Evolutionary conservation across 1,140 invertebrate species (phyloP).

Genomic region (Neomicropteryx cornuta): DNA sequence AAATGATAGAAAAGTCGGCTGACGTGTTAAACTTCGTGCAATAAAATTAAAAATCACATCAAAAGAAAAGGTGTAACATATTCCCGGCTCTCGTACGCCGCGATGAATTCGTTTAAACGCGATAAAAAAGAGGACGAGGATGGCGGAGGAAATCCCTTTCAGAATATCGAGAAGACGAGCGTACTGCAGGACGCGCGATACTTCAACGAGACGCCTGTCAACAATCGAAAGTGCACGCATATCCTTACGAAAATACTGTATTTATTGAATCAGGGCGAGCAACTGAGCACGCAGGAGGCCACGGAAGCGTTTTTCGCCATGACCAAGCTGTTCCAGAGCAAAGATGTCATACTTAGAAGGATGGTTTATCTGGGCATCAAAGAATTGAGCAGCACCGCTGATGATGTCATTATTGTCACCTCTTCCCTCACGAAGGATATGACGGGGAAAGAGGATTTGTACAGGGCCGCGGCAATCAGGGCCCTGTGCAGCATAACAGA

Average conservation of each 20-base stretch:
- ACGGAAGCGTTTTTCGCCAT: conserved; percentile 99
- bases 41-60: no score
- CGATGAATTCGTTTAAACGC: conserved; percentile 34
- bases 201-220: conserved; percentile 96
- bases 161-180: conserved; percentile 90
- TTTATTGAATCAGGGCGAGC: conserved; percentile 90
- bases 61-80: no score
- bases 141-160: conserved; percentile 76
- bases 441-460: conserved; percentile 96
- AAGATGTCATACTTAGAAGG: conserved; percentile 86
- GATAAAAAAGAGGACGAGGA: conserved; percentile 36
- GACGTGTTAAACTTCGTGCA: no score
- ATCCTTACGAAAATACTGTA: conserved; percentile 96
- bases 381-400: conserved; percentile 86
- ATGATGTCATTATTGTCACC: conserved; percentile 99
- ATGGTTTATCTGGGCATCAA: conserved; percentile 98
- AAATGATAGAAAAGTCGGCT: no score
- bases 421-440: conserved; percentile 97
- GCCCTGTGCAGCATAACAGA: conserved; percentile 97
- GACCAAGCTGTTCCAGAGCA: conserved; percentile 97
- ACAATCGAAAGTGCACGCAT: conserved; percentile 90
- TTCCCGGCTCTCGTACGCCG: no score
- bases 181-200: conserved; percentile 93
- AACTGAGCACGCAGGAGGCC: conserved; percentile 84
- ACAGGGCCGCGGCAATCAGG: conserved; percentile 90